Evolutionary conservation across 2,888 invertebrate genomes (phyloP).

Genomic region (Tinea trinotella): DNA sequence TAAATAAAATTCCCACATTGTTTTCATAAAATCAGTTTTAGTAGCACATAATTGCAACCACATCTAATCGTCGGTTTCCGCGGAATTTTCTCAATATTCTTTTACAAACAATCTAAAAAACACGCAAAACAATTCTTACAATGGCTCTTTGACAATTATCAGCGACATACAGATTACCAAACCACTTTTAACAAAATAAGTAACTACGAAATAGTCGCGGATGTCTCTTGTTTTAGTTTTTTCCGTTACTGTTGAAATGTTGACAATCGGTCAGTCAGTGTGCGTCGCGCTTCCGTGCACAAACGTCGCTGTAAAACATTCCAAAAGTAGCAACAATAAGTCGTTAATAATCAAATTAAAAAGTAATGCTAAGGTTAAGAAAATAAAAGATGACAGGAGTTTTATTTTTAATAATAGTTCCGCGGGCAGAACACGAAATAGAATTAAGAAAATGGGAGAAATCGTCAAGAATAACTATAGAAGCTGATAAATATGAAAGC

Average conservation of each 20-base stretch:
- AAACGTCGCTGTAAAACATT: background rate
- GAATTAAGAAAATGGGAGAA: slow-evolving; percentile 31
- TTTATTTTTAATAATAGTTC: slow-evolving; percentile 72
- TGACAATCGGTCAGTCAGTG: slow-evolving; percentile 10
- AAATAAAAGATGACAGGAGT: slow-evolving; percentile 62
- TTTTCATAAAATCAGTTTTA: too few relatives aligned
- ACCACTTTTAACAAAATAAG: background rate
- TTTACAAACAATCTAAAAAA: background rate
- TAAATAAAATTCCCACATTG: too few relatives aligned
- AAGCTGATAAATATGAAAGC: slow-evolving; percentile 32
- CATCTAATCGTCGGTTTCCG: background rate
- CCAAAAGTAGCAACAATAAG: background rate
- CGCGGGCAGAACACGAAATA: slow-evolving; percentile 63
- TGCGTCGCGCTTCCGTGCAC: slow-evolving; percentile 14
- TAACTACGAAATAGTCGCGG: background rate
- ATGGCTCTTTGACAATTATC: background rate
- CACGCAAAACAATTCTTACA: background rate
- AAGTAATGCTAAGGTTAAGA: background rate
- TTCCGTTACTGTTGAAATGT: background rate
- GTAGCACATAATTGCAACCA: background rate
- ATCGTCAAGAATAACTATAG: slow-evolving; percentile 27
- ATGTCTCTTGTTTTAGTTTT: slow-evolving; percentile 2
- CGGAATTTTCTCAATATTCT: background rate
- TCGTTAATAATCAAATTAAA: background rate
- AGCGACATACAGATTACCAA: background rate